Conservation (phyloP, 2,113 vertebrate species). For the Syrrhaptes paradoxus region DNA sequence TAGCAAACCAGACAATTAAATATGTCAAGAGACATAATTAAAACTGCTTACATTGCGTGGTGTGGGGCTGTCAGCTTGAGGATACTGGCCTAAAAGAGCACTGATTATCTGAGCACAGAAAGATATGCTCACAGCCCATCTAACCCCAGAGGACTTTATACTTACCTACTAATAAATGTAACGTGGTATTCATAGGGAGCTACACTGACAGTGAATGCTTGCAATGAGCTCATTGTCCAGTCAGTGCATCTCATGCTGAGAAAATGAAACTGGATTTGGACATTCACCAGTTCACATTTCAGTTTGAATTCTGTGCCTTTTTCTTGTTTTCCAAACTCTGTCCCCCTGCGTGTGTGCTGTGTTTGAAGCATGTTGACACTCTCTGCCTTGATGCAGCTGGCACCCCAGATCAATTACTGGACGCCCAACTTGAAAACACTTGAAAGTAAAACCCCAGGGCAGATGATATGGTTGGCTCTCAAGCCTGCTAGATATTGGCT, state of each 20-base stretch:
- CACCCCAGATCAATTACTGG: constrained; percentile 16
- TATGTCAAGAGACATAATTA: constrained; percentile 26
- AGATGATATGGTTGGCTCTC: background rate
- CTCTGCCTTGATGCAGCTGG: background rate
- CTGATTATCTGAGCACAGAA: background rate
- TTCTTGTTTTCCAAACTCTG: background rate
- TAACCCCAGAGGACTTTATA: background rate
- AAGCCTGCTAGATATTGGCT: constrained; percentile 24
- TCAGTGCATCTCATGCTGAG: constrained; percentile 1
- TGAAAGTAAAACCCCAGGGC: constrained; percentile 52
- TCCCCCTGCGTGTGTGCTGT: background rate
- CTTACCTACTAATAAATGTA: constrained; percentile 13
- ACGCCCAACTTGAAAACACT: constrained; percentile 49
- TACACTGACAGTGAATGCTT: background rate
- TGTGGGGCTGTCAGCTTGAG: background rate
- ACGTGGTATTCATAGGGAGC: background rate
- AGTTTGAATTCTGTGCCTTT: constrained; percentile 8
- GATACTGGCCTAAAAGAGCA: background rate
- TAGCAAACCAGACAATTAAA: constrained; percentile 16
- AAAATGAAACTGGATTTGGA: constrained; percentile 37
- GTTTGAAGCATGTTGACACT: constrained; percentile 21
- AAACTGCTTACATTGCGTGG: background rate
- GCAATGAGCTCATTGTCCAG: constrained; percentile 30
- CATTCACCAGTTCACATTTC: constrained; percentile 14
- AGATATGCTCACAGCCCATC: background rate